Percentiles rank a stretch among this genome's conserved stretches.
These are phyloP conservation scores for Psilopogon haemacephalus DNA, from an alignment of 2,113 vertebrate species.

Conservation along the genomic window DNA sequence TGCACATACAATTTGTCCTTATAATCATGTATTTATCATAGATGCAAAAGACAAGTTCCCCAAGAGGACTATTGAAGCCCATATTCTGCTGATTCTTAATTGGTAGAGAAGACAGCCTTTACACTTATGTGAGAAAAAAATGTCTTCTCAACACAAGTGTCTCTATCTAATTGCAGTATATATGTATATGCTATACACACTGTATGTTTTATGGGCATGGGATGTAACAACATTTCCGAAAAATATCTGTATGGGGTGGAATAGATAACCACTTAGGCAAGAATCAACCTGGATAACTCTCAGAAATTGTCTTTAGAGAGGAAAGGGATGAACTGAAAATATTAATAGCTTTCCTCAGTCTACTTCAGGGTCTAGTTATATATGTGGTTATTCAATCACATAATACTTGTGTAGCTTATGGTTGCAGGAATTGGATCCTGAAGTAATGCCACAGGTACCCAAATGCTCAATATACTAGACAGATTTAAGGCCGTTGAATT, in stretches of 20 bases:
- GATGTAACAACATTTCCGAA: background rate
- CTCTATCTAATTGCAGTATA: constrained; percentile 56
- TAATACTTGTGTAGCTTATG: background rate
- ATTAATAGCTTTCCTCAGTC: background rate
- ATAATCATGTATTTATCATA: constrained; percentile 91
- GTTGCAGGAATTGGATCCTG: background rate
- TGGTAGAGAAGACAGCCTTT: constrained; percentile 66
- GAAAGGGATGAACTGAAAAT: background rate
- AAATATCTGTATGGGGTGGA: constrained; percentile 1
- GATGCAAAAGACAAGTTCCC: constrained; percentile 73
- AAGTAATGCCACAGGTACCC: background rate
- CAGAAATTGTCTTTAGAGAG: background rate
- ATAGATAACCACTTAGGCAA: constrained; percentile 4
- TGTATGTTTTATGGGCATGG: background rate
- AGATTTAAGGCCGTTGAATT: constrained; percentile 12
- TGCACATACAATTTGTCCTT: constrained; percentile 87
- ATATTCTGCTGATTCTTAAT: constrained; percentile 74
- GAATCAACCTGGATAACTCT: background rate
- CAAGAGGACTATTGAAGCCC: constrained; percentile 75
- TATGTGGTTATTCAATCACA: background rate
- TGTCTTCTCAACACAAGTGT: constrained; percentile 54
- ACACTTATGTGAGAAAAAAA: constrained; percentile 38
- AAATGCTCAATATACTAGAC: background rate
- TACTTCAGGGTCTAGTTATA: background rate
- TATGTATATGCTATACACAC: background rate